A percentile compares a stretch with the other conserved stretches of the same genome.
Conservation (phyloP, 2,888 invertebrate species). For the Epiperipatus broadwayi region DNA sequence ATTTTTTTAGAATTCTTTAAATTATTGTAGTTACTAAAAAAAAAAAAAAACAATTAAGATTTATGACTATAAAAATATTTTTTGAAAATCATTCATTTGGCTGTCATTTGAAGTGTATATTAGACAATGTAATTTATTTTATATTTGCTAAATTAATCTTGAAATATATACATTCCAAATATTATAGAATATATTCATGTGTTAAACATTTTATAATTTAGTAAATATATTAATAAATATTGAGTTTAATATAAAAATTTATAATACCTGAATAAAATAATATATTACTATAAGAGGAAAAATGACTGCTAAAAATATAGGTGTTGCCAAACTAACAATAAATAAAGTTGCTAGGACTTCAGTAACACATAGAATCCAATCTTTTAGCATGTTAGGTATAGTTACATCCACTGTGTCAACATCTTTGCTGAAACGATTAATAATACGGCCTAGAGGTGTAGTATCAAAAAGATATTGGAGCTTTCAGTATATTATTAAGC, state of each 20-base stretch:
- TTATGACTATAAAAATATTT: too few species aligned
- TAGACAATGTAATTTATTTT: too few species aligned
- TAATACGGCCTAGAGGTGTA: constrained; percentile 45
- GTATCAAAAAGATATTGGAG: constrained; percentile 42
- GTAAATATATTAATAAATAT: too few species aligned
- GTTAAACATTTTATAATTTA: too few species aligned
- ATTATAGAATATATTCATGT: too few species aligned
- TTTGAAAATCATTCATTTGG: too few species aligned
- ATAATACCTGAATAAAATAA: constrained; percentile 24
- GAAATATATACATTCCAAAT: too few species aligned
- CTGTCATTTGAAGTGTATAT: too few species aligned
- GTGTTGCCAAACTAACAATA: constrained; percentile 23
- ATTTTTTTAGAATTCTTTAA: too few species aligned
- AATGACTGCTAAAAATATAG: constrained; percentile 25
- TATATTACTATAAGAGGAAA: constrained; percentile 25
- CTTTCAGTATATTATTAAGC: constrained; percentile 43
- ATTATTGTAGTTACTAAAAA: too few species aligned
- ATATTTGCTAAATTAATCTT: too few species aligned
- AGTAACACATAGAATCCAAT: constrained; percentile 16
- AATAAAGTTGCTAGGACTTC: constrained; percentile 22
- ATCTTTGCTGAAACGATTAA: constrained; percentile 48
- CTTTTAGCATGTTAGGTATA: constrained; percentile 32
- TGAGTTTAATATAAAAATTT: not conserved
- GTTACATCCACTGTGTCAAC: constrained; percentile 43
- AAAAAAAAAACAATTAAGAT: too few species aligned